Evolutionary conservation across 2,113 vertebrate genomes (phyloP), one percentile per base, ranked within the genome.

Genomic region (Hucho hucho): DNA sequence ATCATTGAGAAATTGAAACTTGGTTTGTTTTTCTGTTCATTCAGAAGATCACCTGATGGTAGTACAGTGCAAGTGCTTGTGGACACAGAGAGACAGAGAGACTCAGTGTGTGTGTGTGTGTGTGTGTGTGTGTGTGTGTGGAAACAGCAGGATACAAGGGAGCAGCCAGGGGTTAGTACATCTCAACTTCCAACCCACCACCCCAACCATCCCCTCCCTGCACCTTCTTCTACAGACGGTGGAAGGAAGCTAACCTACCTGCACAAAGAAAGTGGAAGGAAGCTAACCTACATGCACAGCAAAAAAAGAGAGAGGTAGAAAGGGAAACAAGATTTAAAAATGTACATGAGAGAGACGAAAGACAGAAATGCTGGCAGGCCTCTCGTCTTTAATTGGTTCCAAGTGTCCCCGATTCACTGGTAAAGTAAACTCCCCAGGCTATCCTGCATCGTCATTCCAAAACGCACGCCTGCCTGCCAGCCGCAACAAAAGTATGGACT

Each of bases 251-350:
- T n/a, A n/a, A n/a, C n/a, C n/a, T n/a, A n/a, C n/a, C n/a, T n/a
- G n/a, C n/a, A 82, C 81, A 87, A 80, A 85, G 79, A 72, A 77
- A 65, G 78, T 68, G 79, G 78, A 82, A 79, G 76, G 74, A 85
- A 22, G 72, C 58, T 78, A 68, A 59, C 74, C 75, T 78, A 53
- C 28, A 67, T 63, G 65, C 29, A 14, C 26, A 74, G 75, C 80
- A 69, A 79, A 80, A 75, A 53, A 69, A 70, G 32, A 28, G 25
- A 29, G 14, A 29, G 47, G 24, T 20, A 73, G 46, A 26, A 70
- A 82, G 66, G 14, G 12, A 64, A 47, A 32, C 25, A 64, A 64
- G 61, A 25, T 37, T 18, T 68, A 26, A 72, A 67, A 46, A 6
- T 13, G 37, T 43, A 65, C 43, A 59, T 29, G 59, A 72, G 68